Evolutionary conservation across 2,113 vertebrate species (phyloP), one percentile per base, ranked within the genome.

Genomic region (Archocentrus centrarchus): DNA sequence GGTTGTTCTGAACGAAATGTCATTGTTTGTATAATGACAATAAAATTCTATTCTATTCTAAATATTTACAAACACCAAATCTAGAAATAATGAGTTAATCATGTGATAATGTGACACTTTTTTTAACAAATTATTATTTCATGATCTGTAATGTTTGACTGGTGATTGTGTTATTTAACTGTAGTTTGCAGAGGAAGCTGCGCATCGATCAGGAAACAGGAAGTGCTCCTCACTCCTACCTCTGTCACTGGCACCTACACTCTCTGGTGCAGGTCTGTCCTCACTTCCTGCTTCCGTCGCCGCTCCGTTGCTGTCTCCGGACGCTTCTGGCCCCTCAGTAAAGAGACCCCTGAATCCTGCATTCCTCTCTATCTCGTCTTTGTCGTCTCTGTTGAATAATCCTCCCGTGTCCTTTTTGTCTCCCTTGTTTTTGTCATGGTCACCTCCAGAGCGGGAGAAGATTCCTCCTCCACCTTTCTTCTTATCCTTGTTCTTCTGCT

Each of bases 311-410:
- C 4, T 4, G 5, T 17, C 66, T 3, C 22, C 50, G 0, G 7
- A 60, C 1, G 35, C 60, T 1, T 53, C 64, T 4, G 17, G 41
- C 11, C 47, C 77, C 5, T 92, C 85, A 2, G 6, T 11, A 10
- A 95, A 88, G 1, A 95, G 81, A 7, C 93, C 91, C 0, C 82
- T 11, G 5, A 95, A 93, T 3, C 92, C 93, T 0, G 82, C 53
- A 2, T 84, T 86, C 79, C 90, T 91, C 32, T 76, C 32, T 1
- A 39, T 2, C 7, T 86, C 55, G 3, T 81, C 30, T 2, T 87
- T 80, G 0, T 85, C 83, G 20, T 82, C 89, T 50, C 53, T 86
- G 61, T 90, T 4, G 1, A 94, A 88, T 1, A 87, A 73, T 14
- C 90, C 90, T 39, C 57, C 80, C 3, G 62, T 30, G 15, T 78